A percentile compares a stretch with the other conserved stretches of the same genome.
phyloP scores from a whole-genome alignment of 2,888 invertebrate species.

The Malacosoma neustria region DNA sequence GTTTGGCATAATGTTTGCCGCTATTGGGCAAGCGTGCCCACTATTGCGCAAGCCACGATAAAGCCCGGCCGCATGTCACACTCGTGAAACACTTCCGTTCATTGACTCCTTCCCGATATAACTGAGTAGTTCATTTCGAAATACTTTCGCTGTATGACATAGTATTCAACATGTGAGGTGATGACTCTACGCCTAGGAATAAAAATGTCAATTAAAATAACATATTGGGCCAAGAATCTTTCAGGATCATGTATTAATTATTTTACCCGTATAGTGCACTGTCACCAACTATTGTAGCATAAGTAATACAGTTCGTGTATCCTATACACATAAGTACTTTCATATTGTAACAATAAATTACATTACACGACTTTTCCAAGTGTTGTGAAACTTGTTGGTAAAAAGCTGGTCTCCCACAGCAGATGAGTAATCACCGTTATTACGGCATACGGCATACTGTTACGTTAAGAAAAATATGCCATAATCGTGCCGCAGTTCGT shows the following conservation, averaged over 20 bases:
- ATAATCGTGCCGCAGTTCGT: conserved; percentile 41
- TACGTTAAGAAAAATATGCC: conserved; percentile 37
- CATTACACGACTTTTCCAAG: conserved; percentile 60
- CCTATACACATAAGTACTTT: no score
- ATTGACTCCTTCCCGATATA: conserved; percentile 72
- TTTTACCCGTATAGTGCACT: no score
- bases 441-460: conserved; percentile 33
- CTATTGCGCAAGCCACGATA: conserved; percentile 62
- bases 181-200: conserved; percentile 20
- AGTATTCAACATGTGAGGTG: conserved; percentile 33
- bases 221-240: no score
- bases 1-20: conserved; percentile 29
- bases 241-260: no score
- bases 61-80: conserved; percentile 62
- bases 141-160: conserved; percentile 44
- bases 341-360: no score
- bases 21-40: conserved; percentile 56
- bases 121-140: conserved; percentile 56
- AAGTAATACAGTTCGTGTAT: no score
- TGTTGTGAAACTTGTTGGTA: conserved; percentile 54
- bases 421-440: conserved; percentile 52
- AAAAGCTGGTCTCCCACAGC: conserved; percentile 64
- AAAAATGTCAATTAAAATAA: conserved; percentile 19
- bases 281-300: no score
- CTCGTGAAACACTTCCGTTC: conserved; percentile 72